These are phyloP conservation scores for Rhizoglyphus robini DNA, from an alignment of 1,140 invertebrate genomes.

Conservation along the genomic window DNA sequence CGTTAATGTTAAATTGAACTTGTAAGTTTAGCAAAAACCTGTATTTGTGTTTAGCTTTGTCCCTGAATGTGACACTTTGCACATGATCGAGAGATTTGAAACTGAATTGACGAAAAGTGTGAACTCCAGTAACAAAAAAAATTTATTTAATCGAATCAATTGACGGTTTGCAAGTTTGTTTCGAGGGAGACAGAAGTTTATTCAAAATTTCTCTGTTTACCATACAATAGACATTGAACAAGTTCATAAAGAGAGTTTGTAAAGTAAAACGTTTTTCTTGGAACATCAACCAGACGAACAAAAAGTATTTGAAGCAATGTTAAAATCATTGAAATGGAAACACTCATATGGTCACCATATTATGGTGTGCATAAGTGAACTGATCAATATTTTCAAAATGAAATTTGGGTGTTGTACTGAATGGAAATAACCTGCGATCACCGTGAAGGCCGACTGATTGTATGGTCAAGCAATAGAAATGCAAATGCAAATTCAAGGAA, in stretches of 20 bases:
- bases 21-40: too few relatives aligned
- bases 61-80: too few relatives aligned
- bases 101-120: too few relatives aligned
- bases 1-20: too few relatives aligned
- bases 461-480: background rate
- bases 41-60: too few relatives aligned
- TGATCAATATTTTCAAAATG: conserved; percentile 16
- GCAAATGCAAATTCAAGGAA: background rate
- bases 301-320: background rate
- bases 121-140: too few relatives aligned
- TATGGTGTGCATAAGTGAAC: too few relatives aligned
- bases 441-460: background rate
- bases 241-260: too few relatives aligned
- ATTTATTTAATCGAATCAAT: too few relatives aligned
- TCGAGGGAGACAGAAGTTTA: background rate
- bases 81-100: too few relatives aligned
- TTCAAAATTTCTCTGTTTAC: background rate
- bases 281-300: background rate
- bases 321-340: conserved; percentile 17
- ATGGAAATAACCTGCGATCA: background rate
- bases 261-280: too few relatives aligned
- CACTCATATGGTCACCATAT: conserved; percentile 17
- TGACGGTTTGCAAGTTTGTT: background rate
- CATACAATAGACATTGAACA: conserved; percentile 2
- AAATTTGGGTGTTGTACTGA: conserved; percentile 2